phyloP scores from a whole-genome alignment of 2,113 vertebrate genomes.

The Panurus biarmicus region DNA sequence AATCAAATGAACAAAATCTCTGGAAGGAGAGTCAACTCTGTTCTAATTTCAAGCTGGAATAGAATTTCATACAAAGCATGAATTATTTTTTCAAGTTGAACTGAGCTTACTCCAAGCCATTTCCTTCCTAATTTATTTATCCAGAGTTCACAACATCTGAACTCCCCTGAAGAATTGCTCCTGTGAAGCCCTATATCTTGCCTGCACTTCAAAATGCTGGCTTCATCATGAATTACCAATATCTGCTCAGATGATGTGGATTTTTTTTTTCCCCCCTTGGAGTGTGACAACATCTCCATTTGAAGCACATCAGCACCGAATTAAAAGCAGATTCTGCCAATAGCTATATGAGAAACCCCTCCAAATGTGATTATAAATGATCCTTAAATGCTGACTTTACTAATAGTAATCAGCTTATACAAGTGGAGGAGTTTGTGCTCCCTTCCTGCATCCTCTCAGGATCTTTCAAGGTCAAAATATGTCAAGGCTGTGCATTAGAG shows the following conservation, averaged over 20 bases:
- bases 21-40: background rate
- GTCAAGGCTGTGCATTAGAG: background rate
- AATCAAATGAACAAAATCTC: background rate
- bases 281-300: background rate
- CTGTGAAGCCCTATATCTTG: background rate
- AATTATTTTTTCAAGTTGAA: background rate
- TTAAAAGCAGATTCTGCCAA: constrained; percentile 27
- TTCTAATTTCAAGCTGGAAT: background rate
- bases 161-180: background rate
- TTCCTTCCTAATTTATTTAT: constrained; percentile 3
- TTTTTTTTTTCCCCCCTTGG: background rate
- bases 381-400: constrained; percentile 45
- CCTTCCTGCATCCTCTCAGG: background rate
- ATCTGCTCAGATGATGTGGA: background rate
- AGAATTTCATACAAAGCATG: background rate
- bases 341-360: background rate
- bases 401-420: constrained; percentile 52
- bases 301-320: background rate
- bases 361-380: constrained; percentile 60
- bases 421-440: constrained; percentile 30
- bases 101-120: background rate
- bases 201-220: background rate
- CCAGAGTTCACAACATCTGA: background rate
- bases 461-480: constrained; percentile 40
- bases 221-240: background rate